phyloP scores from a whole-genome alignment of 2,113 vertebrate species.

The Calonectris borealis region DNA sequence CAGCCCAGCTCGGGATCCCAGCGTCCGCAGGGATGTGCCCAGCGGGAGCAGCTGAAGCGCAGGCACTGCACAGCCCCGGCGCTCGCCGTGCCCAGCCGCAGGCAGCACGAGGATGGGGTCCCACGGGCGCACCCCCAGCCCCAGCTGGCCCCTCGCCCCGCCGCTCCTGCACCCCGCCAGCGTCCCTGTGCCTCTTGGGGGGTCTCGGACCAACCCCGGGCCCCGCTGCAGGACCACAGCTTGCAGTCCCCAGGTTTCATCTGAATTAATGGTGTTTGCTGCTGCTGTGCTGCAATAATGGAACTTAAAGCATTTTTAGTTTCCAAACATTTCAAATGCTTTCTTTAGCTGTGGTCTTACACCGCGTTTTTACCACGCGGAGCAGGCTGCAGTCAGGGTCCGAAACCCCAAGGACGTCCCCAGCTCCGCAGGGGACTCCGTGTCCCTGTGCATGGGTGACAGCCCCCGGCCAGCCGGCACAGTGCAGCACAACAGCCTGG shows the following conservation, averaged over 20 bases:
- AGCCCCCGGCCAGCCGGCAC: not conserved
- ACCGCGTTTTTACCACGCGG: fast-evolving
- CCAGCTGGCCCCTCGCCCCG: not conserved
- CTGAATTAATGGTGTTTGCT: not conserved
- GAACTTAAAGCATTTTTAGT: conserved; percentile 26
- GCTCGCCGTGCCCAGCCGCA: not conserved
- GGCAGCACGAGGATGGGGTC: not conserved
- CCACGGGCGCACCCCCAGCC: not conserved
- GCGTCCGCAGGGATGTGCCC: fast-evolving
- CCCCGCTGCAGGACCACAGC: not conserved
- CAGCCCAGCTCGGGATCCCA: not conserved
- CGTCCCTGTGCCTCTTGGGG: not conserved
- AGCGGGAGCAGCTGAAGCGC: not conserved
- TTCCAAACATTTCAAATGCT: not conserved
- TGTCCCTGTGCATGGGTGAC: not conserved
- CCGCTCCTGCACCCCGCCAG: not conserved
- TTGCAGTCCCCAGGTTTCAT: not conserved
- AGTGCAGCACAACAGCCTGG: no score
- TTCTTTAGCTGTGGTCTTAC: not conserved
- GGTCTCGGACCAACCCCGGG: not conserved
- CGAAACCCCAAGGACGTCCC: not conserved
- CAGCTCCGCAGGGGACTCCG: not conserved
- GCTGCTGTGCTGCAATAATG: not conserved
- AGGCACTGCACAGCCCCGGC: not conserved
- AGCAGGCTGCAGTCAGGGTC: not conserved